Conservation (phyloP, 1,140 invertebrate species). For the Pectinophora gossypiella region DNA sequence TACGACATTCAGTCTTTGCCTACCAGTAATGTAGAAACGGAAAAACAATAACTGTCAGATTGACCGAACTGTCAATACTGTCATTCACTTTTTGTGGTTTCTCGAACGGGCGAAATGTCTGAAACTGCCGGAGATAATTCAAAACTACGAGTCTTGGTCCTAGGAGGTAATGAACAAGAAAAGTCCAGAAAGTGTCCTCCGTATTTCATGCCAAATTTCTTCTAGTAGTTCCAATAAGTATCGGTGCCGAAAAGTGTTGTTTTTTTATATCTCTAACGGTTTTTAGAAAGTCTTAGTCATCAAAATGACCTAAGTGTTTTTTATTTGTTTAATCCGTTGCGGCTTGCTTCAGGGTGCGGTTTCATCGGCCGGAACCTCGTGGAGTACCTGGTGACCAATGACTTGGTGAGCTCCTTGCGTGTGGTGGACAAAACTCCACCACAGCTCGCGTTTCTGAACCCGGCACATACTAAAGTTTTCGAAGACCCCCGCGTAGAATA, state of each 20-base stretch:
- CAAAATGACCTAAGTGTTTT: slow-evolving; percentile 41
- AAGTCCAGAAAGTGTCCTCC: background rate
- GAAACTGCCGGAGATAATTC: slow-evolving; percentile 63
- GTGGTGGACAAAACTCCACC: slow-evolving; percentile 95
- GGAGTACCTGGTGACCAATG: slow-evolving; percentile 86
- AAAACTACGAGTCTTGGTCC: slow-evolving; percentile 63
- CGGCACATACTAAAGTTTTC: slow-evolving; percentile 82
- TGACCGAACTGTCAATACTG: slow-evolving; percentile 38
- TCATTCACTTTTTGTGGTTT: slow-evolving; percentile 45
- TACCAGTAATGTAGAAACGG: too few species aligned
- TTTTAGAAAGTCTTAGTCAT: slow-evolving; percentile 60
- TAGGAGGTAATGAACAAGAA: slow-evolving; percentile 52
- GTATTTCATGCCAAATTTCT: background rate
- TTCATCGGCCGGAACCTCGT: slow-evolving; percentile 94
- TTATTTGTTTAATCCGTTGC: slow-evolving; percentile 34
- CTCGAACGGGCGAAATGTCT: slow-evolving; percentile 55
- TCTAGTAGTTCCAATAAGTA: too few species aligned
- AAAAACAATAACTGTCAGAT: too few species aligned
- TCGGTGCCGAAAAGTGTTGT: too few species aligned
- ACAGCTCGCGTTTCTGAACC: slow-evolving; percentile 92
- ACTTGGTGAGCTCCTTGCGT: slow-evolving; percentile 84
- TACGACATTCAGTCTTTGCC: too few species aligned
- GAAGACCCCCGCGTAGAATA: slow-evolving; percentile 86
- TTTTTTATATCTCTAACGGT: slow-evolving; percentile 57
- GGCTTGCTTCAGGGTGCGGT: slow-evolving; percentile 85